Base-by-base conservation (phyloP, 2,888 invertebrate genomes). In the Odontothrips loti region DNA sequence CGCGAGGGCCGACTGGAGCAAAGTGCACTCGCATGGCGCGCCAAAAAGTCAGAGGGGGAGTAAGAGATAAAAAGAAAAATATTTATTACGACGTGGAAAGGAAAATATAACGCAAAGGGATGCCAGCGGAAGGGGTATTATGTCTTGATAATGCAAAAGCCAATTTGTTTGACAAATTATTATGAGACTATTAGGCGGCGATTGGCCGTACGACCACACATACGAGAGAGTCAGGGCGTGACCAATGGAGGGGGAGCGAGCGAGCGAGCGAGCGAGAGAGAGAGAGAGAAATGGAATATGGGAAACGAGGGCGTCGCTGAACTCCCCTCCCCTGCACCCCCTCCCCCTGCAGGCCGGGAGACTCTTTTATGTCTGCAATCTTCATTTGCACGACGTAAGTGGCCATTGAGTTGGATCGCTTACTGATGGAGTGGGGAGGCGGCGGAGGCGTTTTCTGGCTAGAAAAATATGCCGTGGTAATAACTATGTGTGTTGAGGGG, bases 131-230 rank as follows among this genome's bases (percentile, higher is more conserved):
- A 58, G 58, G 20, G 68, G 23, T 23, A 23, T 68, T 68, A 68
- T 68, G 68, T 68, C 68, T 68, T 68, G 68, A 68, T 68, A 68
- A 68, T 68, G 68, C 23, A 68, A 68, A 68, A 68, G 68, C 68
- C 68, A 68, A 68, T 68, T 68, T 23, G 68, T 68, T 68, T 68
- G 68, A 68, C 68, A 68, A 68, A 68, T 68, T 68, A 68, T 68
- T 68, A 68, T 68, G 68, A 68, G 68, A 68, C 68, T 68, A 68
- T 68, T 68, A 68, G 68, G 68, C 68, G 68, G 23, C 68, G 68
- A 68, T 68, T 68, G 68, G 68, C 68, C 51, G 51, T 43, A 6
- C 51, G 51, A 8, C 68, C 23, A 23, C 68, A 68, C 68, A 68
- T 23, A 68, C 68, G 68, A 68, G 63, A 48, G 63, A 63, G 63